Conservation (phyloP, 2,797 vertebrate genomes). For the Florisuga fusca region DNA sequence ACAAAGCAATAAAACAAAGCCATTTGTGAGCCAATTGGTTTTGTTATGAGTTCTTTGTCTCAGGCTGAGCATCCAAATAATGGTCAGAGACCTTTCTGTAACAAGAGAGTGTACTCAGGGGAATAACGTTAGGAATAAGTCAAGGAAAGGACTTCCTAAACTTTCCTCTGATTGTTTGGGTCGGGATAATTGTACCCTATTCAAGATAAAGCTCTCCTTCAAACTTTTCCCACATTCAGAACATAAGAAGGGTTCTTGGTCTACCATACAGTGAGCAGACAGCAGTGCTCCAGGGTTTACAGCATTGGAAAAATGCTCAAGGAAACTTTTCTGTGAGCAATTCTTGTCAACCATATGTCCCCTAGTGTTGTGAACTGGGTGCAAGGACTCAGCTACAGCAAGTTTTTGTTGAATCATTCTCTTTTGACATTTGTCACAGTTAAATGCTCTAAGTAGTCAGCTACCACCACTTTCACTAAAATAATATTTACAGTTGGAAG, state of each 20-base stretch:
- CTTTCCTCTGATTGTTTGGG: not conserved
- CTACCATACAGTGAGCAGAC: not conserved
- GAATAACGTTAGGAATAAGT: not conserved
- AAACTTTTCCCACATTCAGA: not conserved
- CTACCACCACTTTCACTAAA: not conserved
- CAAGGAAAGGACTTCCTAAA: not conserved
- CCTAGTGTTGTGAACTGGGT: rapidly evolving
- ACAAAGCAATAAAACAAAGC: not conserved
- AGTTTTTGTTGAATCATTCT: not conserved
- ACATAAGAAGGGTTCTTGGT: not conserved
- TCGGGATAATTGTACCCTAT: not conserved
- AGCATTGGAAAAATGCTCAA: not conserved
- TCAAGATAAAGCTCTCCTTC: not conserved
- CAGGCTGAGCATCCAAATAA: not conserved
- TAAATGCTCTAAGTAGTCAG: not conserved
- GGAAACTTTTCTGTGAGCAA: not conserved
- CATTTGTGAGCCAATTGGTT: not conserved
- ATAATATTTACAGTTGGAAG: not conserved
- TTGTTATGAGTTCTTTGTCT: not conserved
- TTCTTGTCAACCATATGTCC: not conserved
- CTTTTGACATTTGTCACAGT: not conserved
- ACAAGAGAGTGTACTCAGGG: not conserved
- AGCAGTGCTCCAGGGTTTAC: not conserved
- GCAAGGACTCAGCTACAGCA: not conserved
- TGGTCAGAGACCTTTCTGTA: not conserved